Evolutionary conservation across 2,888 invertebrate species (phyloP).

Genomic region (Drosophila borealis): DNA sequence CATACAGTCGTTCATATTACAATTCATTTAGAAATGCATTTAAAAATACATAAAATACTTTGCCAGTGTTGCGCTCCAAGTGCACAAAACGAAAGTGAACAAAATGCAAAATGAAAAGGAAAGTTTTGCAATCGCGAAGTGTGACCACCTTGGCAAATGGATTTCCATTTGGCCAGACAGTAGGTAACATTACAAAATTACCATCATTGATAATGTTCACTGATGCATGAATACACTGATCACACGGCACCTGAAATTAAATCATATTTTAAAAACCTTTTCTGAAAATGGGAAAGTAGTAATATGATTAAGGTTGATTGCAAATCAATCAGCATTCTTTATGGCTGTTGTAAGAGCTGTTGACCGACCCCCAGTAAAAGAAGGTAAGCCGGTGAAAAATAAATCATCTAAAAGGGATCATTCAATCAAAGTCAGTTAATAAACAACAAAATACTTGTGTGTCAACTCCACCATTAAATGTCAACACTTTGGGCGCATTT

Average conservation of each 20-base stretch:
- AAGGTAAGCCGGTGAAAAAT: slow-evolving; percentile 53
- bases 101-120: slow-evolving; percentile 71
- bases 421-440: slow-evolving; percentile 31
- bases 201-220: slow-evolving; percentile 23
- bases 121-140: slow-evolving; percentile 58
- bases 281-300: not conserved
- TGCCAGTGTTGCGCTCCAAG: slow-evolving; percentile 29
- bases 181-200: slow-evolving; percentile 24
- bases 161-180: slow-evolving; percentile 20
- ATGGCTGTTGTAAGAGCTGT: slow-evolving; percentile 65
- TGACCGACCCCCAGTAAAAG: slow-evolving; percentile 67
- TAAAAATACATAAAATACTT: slow-evolving; percentile 68
- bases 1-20: slow-evolving; percentile 67
- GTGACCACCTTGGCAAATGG: slow-evolving; percentile 49
- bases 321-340: slow-evolving; percentile 64
- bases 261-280: not conserved
- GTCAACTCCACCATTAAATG: slow-evolving; percentile 85
- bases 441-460: slow-evolving; percentile 80
- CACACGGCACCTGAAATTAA: not conserved
- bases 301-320: not conserved
- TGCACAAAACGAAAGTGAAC: slow-evolving; percentile 68
- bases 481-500: slow-evolving; percentile 81
- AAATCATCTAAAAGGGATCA: slow-evolving; percentile 62
- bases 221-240: slow-evolving; percentile 8
- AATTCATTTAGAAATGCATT: slow-evolving; percentile 81